Evolutionary conservation across 2,888 invertebrate species (phyloP), one percentile per base, ranked within the genome.

Genomic region (Cephus pygmeus): DNA sequence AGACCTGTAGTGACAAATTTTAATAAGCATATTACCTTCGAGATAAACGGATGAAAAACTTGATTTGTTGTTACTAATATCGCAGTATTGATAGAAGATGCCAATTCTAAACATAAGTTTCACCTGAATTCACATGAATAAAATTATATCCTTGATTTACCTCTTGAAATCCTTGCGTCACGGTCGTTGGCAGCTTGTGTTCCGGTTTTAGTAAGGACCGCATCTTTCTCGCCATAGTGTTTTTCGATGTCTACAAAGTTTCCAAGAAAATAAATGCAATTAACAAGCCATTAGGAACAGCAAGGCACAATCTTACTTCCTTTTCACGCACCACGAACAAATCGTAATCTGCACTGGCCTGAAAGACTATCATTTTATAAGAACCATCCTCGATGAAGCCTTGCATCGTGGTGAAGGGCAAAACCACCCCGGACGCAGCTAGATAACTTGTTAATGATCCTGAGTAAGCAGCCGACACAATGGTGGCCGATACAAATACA

Each of bases 381-480:
- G 87, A 82, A 9, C 87, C 86, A 11, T 88, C 85, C 0, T 79
- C 34, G 9, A 83, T 83, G 36, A 89, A 89, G 30, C 83, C 89
- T 23, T 87, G 83, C n/a, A 88, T 9, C 12, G 83, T 86, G 12
- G 82, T 78, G 76, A 91, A 91, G 3, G 89, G 89, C 73, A 89
- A 77, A 35, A 36, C 80, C 3, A 80, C 75, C 9, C 80, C 77
- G 9, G 78, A 76, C 11, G 85, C 79, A 2, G 88, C 85, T 34
- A 87, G 76, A 34, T 81, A 88, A 30, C 87, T 87, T 35, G 86
- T 87, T 73, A 91, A 82, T 34, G 87, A 85, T 3, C 87, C 90
- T 11, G 89, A 88, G 76, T 89, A 90, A n/a, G 87, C 84, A 0
- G 87, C 83, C 56, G 84, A 80, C 1, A 87, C 80, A 12, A 90